Evolutionary conservation across 1,140 invertebrate genomes (phyloP).

Genomic region (Cyrtorhinus lividipennis): DNA sequence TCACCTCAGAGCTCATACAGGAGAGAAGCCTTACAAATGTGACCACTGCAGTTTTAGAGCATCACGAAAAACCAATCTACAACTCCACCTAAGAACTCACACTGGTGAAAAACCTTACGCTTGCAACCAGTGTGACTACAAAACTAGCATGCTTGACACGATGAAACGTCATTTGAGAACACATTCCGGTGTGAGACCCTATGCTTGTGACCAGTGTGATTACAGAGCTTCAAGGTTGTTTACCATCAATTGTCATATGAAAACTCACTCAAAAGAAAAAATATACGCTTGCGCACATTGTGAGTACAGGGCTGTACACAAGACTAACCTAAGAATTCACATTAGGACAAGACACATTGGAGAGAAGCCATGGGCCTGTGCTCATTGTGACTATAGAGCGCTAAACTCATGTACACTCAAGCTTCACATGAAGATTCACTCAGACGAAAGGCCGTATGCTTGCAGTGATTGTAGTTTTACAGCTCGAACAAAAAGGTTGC

Average conservation of each 20-base stretch:
- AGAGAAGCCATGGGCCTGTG: slow-evolving; percentile 48
- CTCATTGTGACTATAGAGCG: slow-evolving; percentile 37
- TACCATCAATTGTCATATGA: slow-evolving; percentile 47
- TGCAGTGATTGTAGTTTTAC: no score
- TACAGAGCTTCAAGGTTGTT: slow-evolving; percentile 25
- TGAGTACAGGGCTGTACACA: slow-evolving; percentile 56
- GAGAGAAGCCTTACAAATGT: not conserved
- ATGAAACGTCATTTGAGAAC: not conserved
- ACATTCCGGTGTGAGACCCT: not conserved
- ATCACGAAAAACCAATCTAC: not conserved
- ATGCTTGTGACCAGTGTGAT: not conserved
- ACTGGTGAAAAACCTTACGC: slow-evolving; percentile 11
- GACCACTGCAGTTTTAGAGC: not conserved
- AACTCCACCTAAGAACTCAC: not conserved
- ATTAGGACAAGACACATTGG: slow-evolving; percentile 47
- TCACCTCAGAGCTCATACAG: not conserved
- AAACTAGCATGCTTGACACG: not conserved
- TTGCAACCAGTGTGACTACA: not conserved
- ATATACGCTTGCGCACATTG: slow-evolving; percentile 56
- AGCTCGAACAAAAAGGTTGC: no score
- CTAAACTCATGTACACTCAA: slow-evolving; percentile 34
- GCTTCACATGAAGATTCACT: slow-evolving; percentile 37
- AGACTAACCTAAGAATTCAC: slow-evolving; percentile 50
- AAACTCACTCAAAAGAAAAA: slow-evolving; percentile 57
- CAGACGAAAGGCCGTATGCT: slow-evolving; percentile 38